Conservation (phyloP, 2,888 invertebrate genomes). For the Brachylomia viminalis region DNA sequence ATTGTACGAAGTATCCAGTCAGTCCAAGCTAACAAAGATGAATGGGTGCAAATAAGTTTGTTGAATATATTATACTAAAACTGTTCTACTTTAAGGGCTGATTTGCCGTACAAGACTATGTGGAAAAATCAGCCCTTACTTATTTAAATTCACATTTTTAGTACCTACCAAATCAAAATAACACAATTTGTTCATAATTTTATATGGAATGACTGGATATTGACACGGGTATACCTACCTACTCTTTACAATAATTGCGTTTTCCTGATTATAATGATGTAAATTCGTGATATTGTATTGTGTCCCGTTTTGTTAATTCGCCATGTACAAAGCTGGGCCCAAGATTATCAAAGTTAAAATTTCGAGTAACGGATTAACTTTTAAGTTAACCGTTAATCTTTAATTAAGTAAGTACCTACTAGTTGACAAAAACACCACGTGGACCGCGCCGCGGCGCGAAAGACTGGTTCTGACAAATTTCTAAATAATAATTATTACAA, state of each 20-base stretch:
- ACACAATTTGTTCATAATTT: neutral
- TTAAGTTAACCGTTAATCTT: too few species aligned
- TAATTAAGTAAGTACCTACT: too few species aligned
- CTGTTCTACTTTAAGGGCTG: too few species aligned
- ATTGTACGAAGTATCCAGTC: neutral
- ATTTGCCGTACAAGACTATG: neutral
- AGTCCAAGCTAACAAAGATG: neutral
- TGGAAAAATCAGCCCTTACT: neutral
- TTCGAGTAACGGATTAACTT: too few species aligned
- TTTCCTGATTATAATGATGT: conserved; percentile 40
- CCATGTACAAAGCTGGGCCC: too few species aligned
- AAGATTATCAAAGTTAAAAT: too few species aligned
- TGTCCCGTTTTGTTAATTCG: neutral
- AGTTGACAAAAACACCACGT: too few species aligned
- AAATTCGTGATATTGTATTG: neutral
- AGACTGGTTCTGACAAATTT: too few species aligned
- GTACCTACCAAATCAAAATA: neutral
- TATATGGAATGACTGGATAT: neutral
- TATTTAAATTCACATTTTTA: neutral
- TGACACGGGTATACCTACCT: neutral
- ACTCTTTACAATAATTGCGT: neutral
- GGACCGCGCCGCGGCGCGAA: too few species aligned
- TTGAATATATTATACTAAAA: neutral
- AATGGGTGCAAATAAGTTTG: neutral
- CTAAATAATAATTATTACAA: too few species aligned